Percentiles rank a stretch among this genome's conserved stretches.
phyloP scores from a whole-genome alignment of 1,140 invertebrate species.

The Orussus abietinus region DNA sequence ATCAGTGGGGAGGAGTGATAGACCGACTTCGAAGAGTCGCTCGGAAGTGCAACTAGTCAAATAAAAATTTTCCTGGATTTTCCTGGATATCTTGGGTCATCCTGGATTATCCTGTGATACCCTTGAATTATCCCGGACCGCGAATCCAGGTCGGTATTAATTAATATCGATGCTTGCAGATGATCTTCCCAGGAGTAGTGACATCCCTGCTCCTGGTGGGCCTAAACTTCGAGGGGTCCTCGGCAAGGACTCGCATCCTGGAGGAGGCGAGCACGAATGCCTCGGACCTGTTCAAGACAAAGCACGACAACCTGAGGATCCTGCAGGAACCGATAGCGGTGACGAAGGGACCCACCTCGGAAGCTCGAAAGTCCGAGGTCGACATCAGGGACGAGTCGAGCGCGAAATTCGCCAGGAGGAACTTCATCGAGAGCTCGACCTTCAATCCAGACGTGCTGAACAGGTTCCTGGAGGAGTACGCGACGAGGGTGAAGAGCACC shows the following conservation, averaged over 20 bases:
- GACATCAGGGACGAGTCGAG: no score
- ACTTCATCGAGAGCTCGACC: constrained; percentile 41
- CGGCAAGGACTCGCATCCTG: constrained; percentile 27
- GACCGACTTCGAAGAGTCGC: no score
- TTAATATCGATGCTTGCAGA: constrained; percentile 32
- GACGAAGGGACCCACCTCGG: constrained; percentile 15
- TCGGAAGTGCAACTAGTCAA: no score
- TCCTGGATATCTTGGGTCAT: no score
- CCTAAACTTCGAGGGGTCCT: constrained; percentile 18
- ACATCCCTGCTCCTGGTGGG: constrained; percentile 25
- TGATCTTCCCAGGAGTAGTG: constrained; percentile 31
- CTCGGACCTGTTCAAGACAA: constrained; percentile 24
- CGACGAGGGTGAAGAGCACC: constrained; percentile 54
- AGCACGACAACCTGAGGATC: constrained; percentile 17
- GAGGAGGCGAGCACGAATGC: constrained; percentile 24
- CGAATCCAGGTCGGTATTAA: no score
- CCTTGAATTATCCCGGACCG: no score
- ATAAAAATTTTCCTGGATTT: no score
- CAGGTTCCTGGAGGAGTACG: constrained; percentile 58
- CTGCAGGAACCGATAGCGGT: constrained; percentile 18
- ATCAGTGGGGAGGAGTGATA: no score
- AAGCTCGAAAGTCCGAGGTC: constrained; percentile 17
- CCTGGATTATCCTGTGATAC: no score
- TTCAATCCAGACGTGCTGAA: constrained; percentile 56
- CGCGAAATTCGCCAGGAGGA: constrained; percentile 31